phyloP scores from a whole-genome alignment of 2,113 vertebrate species.

The Cynoglossus semilaevis region DNA sequence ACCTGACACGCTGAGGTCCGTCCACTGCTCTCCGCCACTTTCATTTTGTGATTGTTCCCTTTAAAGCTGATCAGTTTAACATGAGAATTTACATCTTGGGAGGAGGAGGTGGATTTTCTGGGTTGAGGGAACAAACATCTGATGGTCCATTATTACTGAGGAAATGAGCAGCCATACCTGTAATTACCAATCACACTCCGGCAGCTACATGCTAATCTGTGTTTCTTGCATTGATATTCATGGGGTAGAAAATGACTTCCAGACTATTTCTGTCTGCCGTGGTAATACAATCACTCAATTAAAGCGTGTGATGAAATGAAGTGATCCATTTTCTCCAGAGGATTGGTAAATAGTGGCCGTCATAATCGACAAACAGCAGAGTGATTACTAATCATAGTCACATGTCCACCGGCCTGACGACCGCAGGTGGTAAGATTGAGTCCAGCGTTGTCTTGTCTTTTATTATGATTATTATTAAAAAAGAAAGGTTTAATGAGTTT shows the following conservation, averaged over 20 bases:
- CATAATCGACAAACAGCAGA: slow-evolving; percentile 62
- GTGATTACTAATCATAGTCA: slow-evolving; percentile 62
- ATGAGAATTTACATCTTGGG: slow-evolving; percentile 5
- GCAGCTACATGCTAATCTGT: slow-evolving; percentile 46
- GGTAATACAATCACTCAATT: slow-evolving; percentile 71
- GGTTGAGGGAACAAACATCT: slow-evolving; percentile 1
- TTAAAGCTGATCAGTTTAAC: slow-evolving; percentile 7
- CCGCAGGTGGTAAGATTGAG: slow-evolving; percentile 32
- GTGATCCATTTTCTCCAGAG: slow-evolving; percentile 70
- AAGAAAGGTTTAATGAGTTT: too few relatives aligned
- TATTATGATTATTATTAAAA: background rate
- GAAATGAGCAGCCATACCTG: slow-evolving; percentile 26
- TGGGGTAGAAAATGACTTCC: slow-evolving; percentile 51
- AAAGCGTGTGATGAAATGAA: slow-evolving; percentile 70
- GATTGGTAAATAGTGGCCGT: slow-evolving; percentile 58
- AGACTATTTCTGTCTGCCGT: slow-evolving; percentile 54
- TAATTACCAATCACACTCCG: slow-evolving; percentile 46
- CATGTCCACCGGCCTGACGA: slow-evolving; percentile 37
- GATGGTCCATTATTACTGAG: slow-evolving; percentile 15
- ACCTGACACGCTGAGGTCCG: too few relatives aligned
- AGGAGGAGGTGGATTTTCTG: background rate
- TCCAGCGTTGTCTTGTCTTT: background rate
- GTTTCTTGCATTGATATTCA: slow-evolving; percentile 60
- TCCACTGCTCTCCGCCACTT: too few relatives aligned
- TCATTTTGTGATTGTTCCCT: too few relatives aligned